Base-by-base conservation (phyloP, 2,888 invertebrate genomes). In the Lobophora halterata region DNA sequence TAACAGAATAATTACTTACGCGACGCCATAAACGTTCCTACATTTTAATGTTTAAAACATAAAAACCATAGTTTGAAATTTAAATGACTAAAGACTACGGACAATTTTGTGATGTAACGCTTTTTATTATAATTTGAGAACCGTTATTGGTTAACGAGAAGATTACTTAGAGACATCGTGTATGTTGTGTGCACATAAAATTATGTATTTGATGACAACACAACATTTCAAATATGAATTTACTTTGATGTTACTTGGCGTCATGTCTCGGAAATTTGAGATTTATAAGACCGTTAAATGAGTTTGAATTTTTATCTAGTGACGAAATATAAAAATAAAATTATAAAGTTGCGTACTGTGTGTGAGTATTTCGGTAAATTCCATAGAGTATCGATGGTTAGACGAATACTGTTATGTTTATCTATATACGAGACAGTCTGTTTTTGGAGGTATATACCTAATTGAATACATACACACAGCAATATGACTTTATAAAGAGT, bases 121-220 rank as follows among this genome's bases (percentile, higher is more conserved):
- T n/a, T n/a, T n/a, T 57, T 54, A 56, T 55, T 63, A 67, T 60
- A 58, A 63, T 61, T 63, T 51, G 29, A 61, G 66, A 67, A 65
- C 64, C 55, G 71, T 71, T 67, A 47, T 54, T 45, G 48, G 64
- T 65, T 65, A 71, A 68, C 65, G 61, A 68, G 63, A 65, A 61
- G 60, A 67, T 74, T 69, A 62, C 60, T 65, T 61, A 62, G 50
- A 55, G 43, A 61, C 57, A 55, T 49, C 49, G 51, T n/a, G n/a
- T n/a, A n/a, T n/a, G 50, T 50, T 57, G 50, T 61, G 60, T 61
- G 58, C 60, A 57, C 49, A 49, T 58, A 54, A 59, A 60, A 52
- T 46, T 59, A 57, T 17, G n/a, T 31, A 19, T 67, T 62, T 67
- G 70, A 66, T 62, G 65, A 65, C 62, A 65, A 53, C 51, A 14